A percentile compares a stretch with the other conserved stretches of the same genome.
Evolutionary conservation across 1,140 invertebrate species (phyloP).

Genomic region (Pararge aegeria): DNA sequence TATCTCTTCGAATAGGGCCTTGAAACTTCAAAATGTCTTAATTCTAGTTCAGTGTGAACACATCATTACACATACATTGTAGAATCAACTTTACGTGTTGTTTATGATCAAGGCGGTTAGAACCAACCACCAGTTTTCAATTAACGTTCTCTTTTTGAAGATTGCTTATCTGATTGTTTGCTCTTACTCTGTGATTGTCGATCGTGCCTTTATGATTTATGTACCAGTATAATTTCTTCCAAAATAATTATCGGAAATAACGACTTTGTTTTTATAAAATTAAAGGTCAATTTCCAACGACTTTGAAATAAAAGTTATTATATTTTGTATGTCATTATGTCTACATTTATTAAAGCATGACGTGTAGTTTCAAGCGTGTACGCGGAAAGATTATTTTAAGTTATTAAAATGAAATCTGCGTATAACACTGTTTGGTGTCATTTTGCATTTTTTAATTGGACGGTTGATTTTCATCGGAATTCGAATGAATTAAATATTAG

Average conservation of each 20-base stretch:
- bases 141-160: constrained; percentile 50
- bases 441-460: constrained; percentile 26
- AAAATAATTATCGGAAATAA: background rate
- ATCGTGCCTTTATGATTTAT: constrained; percentile 46
- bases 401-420: constrained; percentile 25
- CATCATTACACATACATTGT: background rate
- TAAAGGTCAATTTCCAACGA: constrained; percentile 13
- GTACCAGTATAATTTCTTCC: constrained; percentile 31
- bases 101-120: constrained; percentile 26
- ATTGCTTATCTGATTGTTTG: constrained; percentile 45
- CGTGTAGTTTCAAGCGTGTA: constrained; percentile 16
- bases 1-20: no score
- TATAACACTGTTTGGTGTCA: constrained; percentile 19
- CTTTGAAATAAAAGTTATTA: constrained; percentile 17
- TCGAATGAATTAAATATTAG: constrained; percentile 1
- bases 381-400: constrained; percentile 28
- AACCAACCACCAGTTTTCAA: constrained; percentile 40
- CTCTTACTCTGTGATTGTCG: constrained; percentile 40
- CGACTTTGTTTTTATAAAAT: background rate
- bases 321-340: constrained; percentile 37
- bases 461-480: constrained; percentile 23
- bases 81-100: constrained; percentile 24
- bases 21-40: background rate
- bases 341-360: constrained; percentile 39
- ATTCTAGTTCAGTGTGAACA: background rate